A percentile compares a stretch with the other conserved stretches of the same genome.
Evolutionary conservation across 1,140 invertebrate genomes (phyloP).

Genomic region (Dendroctonus valens): DNA sequence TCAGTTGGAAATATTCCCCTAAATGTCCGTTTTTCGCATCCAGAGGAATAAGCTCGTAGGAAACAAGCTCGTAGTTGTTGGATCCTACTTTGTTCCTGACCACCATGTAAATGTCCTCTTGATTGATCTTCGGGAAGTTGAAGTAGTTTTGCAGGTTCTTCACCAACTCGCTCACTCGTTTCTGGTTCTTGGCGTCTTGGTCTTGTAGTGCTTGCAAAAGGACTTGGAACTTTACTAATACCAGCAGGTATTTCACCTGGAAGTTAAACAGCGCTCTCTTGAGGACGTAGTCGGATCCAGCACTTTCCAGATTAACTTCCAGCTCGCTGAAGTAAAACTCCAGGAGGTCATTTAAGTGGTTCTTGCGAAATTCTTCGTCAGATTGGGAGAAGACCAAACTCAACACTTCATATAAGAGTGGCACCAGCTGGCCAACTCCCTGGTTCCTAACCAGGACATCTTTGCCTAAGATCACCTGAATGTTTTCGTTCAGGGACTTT

Average conservation of each 20-base stretch:
- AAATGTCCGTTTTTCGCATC: slow-evolving; percentile 15
- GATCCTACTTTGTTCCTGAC: background rate
- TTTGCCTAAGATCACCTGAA: too few relatives aligned
- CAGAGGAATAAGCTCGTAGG: slow-evolving; percentile 7
- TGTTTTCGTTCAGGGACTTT: too few relatives aligned
- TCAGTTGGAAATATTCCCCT: slow-evolving; percentile 19
- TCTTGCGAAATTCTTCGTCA: slow-evolving; percentile 25
- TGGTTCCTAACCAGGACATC: too few relatives aligned
- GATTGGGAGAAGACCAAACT: slow-evolving; percentile 10
- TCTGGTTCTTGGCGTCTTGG: slow-evolving; percentile 37
- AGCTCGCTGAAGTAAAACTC: slow-evolving; percentile 2
- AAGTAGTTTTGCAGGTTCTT: slow-evolving; percentile 8
- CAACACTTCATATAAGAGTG: slow-evolving; percentile 1
- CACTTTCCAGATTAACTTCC: background rate
- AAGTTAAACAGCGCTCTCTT: background rate
- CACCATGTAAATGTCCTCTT: slow-evolving; percentile 11
- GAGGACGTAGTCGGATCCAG: background rate
- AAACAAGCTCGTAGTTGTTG: slow-evolving; percentile 7
- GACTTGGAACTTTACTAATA: background rate
- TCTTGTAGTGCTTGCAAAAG: slow-evolving; percentile 6
- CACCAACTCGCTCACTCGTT: background rate
- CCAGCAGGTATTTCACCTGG: background rate
- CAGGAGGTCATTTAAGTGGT: slow-evolving; percentile 31
- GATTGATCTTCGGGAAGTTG: slow-evolving; percentile 2
- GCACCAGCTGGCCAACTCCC: too few relatives aligned